A percentile compares a stretch with the other conserved stretches of the same genome.
Conservation (phyloP, 2,888 invertebrate species). For the Metalampra italica region DNA sequence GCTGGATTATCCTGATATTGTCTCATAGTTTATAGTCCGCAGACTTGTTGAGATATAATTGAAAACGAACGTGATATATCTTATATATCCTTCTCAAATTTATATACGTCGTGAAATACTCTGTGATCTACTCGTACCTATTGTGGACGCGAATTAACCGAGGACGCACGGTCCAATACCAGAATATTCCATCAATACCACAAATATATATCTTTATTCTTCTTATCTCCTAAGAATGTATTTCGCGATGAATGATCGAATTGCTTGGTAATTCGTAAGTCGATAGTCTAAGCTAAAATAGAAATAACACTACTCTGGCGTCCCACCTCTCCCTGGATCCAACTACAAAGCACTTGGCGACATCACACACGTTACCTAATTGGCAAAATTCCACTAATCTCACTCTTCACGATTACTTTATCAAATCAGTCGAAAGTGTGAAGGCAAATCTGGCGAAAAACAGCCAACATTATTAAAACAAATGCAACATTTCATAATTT, state of each 20-base stretch:
- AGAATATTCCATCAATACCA: constrained; percentile 46
- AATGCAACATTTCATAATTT: constrained; percentile 41
- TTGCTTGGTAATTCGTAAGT: constrained; percentile 73
- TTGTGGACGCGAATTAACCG: constrained; percentile 47
- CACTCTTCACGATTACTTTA: constrained; percentile 57
- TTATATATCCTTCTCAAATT: constrained; percentile 49
- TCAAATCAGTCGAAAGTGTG: constrained; percentile 64
- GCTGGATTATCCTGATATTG: constrained; percentile 43
- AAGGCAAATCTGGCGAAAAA: constrained; percentile 29
- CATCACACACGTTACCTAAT: constrained; percentile 59
- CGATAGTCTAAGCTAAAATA: constrained; percentile 66
- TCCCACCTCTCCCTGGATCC: constrained; percentile 51
- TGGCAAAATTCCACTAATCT: constrained; percentile 68
- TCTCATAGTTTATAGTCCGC: constrained; percentile 57
- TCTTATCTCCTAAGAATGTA: constrained; percentile 60
- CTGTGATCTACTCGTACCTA: constrained; percentile 34
- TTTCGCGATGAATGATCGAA: constrained; percentile 78
- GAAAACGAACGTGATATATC: constrained; percentile 48
- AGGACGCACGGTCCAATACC: constrained; percentile 39
- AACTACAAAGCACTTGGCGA: constrained; percentile 59
- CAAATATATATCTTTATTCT: constrained; percentile 66
- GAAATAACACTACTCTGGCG: constrained; percentile 68
- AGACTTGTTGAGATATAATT: constrained; percentile 43
- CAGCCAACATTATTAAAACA: constrained; percentile 27
- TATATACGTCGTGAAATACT: constrained; percentile 21